Conservation (phyloP, 2,797 vertebrate genomes). For the Malurus splendens region DNA sequence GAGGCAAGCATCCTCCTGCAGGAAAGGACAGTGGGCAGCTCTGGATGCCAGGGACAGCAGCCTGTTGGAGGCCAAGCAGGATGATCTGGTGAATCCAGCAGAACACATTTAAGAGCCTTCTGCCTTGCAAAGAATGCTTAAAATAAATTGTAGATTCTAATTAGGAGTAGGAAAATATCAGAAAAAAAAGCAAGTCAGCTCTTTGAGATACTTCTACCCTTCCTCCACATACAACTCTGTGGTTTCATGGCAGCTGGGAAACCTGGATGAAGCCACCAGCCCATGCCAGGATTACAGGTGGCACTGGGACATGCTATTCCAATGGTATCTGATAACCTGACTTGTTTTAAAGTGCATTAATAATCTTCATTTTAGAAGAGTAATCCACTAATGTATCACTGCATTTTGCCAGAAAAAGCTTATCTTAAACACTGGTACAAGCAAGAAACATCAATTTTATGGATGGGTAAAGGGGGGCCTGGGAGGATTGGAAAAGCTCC, state of each 20-base stretch:
- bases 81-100: not conserved
- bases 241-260: not conserved
- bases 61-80: fast-evolving
- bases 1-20: not conserved
- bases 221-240: not conserved
- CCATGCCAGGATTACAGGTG: not conserved
- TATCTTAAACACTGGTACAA: not conserved
- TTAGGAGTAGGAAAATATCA: not conserved
- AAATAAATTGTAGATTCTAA: not conserved
- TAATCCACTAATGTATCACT: not conserved
- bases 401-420: not conserved
- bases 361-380: not conserved
- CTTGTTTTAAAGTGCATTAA: not conserved
- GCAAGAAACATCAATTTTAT: not conserved
- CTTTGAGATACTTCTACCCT: not conserved
- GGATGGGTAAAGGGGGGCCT: not conserved
- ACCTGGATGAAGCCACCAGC: not conserved
- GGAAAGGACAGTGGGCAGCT: not conserved
- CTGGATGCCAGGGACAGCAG: not conserved
- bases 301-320: not conserved
- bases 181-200: not conserved
- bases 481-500: not conserved
- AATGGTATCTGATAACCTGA: not conserved
- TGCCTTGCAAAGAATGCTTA: not conserved
- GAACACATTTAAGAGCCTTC: not conserved